Conservation (phyloP, 2,888 invertebrate species). For the Drepana falcataria region DNA sequence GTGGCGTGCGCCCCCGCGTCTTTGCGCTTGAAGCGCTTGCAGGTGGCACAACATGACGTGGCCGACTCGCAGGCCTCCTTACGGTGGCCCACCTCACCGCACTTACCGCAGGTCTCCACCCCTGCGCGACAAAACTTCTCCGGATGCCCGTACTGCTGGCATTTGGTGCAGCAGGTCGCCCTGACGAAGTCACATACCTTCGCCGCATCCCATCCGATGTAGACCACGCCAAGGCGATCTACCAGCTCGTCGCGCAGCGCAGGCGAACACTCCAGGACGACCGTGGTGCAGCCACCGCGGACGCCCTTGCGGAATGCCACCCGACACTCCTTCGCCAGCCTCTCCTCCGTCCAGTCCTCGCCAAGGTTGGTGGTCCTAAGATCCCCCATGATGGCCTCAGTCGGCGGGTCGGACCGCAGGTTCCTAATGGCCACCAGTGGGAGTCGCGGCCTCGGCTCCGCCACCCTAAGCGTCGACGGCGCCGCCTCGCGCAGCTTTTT, state of each 20-base stretch:
- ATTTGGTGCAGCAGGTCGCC: no score
- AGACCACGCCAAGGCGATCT: no score
- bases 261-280: neutral
- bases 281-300: neutral
- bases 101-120: slow-evolving; percentile 12
- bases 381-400: neutral
- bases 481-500: slow-evolving; percentile 4
- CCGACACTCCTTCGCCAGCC: neutral
- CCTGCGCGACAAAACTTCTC: slow-evolving; percentile 20
- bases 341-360: neutral
- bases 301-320: neutral
- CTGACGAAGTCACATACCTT: no score
- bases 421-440: neutral
- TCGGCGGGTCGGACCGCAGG: no score
- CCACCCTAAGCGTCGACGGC: neutral
- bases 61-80: no score
- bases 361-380: neutral
- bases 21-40: slow-evolving; percentile 11
- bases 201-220: no score
- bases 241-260: no score
- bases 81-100: slow-evolving; percentile 1
- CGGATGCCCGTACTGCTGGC: no score
- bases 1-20: slow-evolving; percentile 12
- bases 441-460: neutral
- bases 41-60: slow-evolving; percentile 14